Evolutionary conservation across 2,797 vertebrate species (phyloP), one percentile per base, ranked within the genome.

Genomic region (Pseudopleuronectes americanus): DNA sequence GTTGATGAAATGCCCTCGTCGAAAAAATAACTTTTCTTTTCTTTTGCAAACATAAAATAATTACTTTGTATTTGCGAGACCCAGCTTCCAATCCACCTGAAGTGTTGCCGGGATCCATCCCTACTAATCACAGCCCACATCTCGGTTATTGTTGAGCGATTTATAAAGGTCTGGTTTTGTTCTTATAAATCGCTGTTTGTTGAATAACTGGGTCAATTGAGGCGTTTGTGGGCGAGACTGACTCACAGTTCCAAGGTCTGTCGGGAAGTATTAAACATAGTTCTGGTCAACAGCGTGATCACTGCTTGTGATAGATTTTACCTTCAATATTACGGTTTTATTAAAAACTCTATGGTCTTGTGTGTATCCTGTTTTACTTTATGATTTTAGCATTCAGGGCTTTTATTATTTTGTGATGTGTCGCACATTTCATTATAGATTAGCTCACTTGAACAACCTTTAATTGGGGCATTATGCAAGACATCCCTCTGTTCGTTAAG

Each of bases 1-100:
- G 80, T 73, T 82, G 78, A 83, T 77, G 77, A 81, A 74, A 67
- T 72, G 51, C 55, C 33, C 62, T 79, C 67, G 57, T 61, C 62
- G 31, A 36, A 64, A n/a, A 26, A 69, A 70, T 0, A 26, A 58
- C 22, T 23, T 38, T 21, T 21, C 19, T 47, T 74, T 72, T 64
- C 4, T 19, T 53, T 74, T 72, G 58, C 4, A 57, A 65, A 71
- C 68, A 2, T 55, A 52, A 24, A 13, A 31, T 62, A 28, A 45
- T 61, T 59, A 19, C 36, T 22, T 75, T 58, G 33, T 52, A 60
- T 80, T 74, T 60, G 63, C 60, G 45, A 74, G 62, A 23, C 23
- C 53, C 57, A 55, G 22, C 63, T 45, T 67, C 33, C 51, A 76
- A 65, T 64, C n/a, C 10, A 5, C 57, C 59, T 23, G 7, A 77